Evolutionary conservation across 2,888 invertebrate genomes (phyloP), one percentile per base, ranked within the genome.

Genomic region (Nipponacmea schrenckii): DNA sequence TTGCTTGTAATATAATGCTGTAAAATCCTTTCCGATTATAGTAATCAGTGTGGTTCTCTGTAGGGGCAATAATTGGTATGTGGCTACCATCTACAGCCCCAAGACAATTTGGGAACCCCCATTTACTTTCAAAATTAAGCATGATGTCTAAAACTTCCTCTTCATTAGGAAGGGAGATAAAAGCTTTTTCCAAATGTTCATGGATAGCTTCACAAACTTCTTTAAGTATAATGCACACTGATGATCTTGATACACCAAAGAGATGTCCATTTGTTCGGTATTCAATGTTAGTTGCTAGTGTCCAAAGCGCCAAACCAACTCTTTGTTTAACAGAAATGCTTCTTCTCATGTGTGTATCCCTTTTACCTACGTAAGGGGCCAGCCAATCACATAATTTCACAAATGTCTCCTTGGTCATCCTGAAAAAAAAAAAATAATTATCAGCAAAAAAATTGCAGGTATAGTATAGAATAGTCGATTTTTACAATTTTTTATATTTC

Each of bases 1-100:
- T 63, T n/a, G 69, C 67, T 56, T 71, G 73, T 67, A 68, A 15
- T 8, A 71, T 45, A 20, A 75, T 65, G n/a, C 70, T 64, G 39
- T 69, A 62, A 48, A 56, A 74, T 14, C 62, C 67, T 44, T 72
- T 74, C n/a, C 74, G 26, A 39, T 76, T 76, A 45, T 63, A 67
- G 46, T 74, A 74, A 63, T 74, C 74, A 14, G 62, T 62, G 24
- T 44, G 66, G 50, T 66, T 20, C 8, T 72, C 48, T n/a, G 20
- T 17, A 26, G 72, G 74, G 15, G 70, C 74, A 20, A 67, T 50
- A 27, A 72, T 74, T 1, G 72, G 72, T 24, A 76, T 67, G 62
- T 72, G 76, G 8, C 68, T 69, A 15, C 72, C 74, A 72, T 74
- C 74, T 27, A 75, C 63, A n/a, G 71, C 75, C 14, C 75, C 71